Base-by-base conservation (phyloP, 2,113 vertebrate genomes). In the Myiozetetes cayanensis region DNA sequence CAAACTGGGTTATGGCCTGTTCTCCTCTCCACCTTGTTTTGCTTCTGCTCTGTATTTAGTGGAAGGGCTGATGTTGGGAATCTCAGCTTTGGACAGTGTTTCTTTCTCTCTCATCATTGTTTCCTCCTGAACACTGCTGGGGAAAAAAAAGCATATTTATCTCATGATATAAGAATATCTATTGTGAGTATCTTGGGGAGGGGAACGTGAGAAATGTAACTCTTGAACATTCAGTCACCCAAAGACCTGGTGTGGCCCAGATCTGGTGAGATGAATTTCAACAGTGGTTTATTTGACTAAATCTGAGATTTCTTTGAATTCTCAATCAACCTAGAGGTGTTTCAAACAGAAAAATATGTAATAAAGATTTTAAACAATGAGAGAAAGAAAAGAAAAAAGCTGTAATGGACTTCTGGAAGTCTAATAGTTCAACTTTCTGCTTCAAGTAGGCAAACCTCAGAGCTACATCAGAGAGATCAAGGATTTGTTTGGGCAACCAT, bases 41-140 rank as follows among this genome's bases (percentile, higher is more conserved):
- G 43, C 71, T 59, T 59, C 76, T 93, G 46, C 59, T 92, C 25
- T 41, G 9, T n/a, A 20, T 18, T 70, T 75, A 23, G 77, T 10
- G 62, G 63, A 88, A 93, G 90, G 50, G 83, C 33, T 74, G 73
- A 84, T 55, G 65, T 50, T 81, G 87, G 80, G 90, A 94, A 74
- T 93, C 79, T 84, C 72, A 84, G 35, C n/a, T 43, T 23, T 71
- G 73, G 70, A 39, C n/a, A 72, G 43, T 24, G 22, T 30, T 89
- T 52, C 61, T 89, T 55, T 55, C 52, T 72, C 4, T 14, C 68
- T 37, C 14, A 4, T 28, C 22, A 19, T 52, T 56, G 4, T 55
- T 56, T 82, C 46, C 59, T 85, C 47, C 15, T n/a, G 41, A 30
- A 7, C 9, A 4, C 80, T 52, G 89, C 39, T 87, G 17, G 35